These are phyloP conservation scores for Amblyraja radiata DNA, from an alignment of 2,797 vertebrate species.

Conservation along the genomic window DNA sequence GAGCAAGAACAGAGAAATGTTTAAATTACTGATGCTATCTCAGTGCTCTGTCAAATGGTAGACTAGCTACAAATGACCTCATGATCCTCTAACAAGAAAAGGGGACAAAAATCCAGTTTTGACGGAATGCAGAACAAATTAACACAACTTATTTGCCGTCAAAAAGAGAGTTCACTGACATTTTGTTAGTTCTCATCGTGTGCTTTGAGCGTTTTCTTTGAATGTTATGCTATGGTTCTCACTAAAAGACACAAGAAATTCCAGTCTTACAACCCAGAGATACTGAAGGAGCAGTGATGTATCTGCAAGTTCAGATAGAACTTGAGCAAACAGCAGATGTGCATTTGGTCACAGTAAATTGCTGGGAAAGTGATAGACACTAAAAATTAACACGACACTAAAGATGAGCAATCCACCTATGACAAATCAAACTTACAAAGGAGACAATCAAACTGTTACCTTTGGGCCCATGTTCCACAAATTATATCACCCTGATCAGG, in stretches of 20 bases:
- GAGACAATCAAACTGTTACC: not conserved
- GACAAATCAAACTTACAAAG: not conserved
- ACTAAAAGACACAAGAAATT: not conserved
- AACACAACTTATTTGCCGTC: conserved; percentile 42
- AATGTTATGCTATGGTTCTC: not conserved
- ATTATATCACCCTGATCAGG: not conserved
- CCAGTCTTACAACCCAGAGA: not conserved
- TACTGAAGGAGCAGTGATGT: not conserved
- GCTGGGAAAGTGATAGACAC: not conserved
- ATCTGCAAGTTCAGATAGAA: not conserved
- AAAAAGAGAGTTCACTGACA: not conserved
- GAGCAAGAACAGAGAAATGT: not conserved
- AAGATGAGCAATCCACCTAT: not conserved
- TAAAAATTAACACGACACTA: not conserved
- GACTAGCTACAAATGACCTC: conserved; percentile 53
- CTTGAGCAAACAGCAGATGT: not conserved
- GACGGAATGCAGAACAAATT: conserved; percentile 61
- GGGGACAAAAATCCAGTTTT: conserved; percentile 52
- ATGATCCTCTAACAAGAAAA: conserved; percentile 42
- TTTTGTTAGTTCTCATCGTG: not conserved
- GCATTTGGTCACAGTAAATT: not conserved
- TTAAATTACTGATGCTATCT: not conserved
- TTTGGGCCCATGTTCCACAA: not conserved
- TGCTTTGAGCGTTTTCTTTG: not conserved
- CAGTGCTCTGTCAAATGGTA: conserved; percentile 51